Evolutionary conservation across 1,140 invertebrate species (phyloP).

Genomic region (Drosophila sproati): DNA sequence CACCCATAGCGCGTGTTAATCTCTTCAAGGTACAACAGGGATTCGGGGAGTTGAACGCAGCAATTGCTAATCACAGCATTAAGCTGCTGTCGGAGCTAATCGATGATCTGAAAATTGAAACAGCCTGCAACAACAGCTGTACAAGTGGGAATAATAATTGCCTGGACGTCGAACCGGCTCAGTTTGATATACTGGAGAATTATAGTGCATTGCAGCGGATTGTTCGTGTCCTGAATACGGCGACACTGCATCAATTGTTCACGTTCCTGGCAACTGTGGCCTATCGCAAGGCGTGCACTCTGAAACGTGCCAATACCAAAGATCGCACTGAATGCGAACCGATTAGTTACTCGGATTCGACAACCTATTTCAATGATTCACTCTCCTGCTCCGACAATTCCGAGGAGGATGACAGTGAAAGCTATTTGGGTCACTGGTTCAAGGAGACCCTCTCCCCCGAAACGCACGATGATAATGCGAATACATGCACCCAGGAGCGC

Average conservation of each 20-base stretch:
- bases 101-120: constrained; percentile 89
- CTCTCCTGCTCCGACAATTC: constrained; percentile 95
- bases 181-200: constrained; percentile 82
- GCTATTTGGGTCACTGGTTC: constrained; percentile 96
- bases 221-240: constrained; percentile 83
- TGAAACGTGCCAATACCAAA: constrained; percentile 90
- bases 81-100: constrained; percentile 88
- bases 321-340: constrained; percentile 91
- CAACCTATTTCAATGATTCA: constrained; percentile 96
- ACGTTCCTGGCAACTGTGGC: constrained; percentile 94
- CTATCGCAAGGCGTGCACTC: constrained; percentile 94
- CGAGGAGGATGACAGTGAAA: constrained; percentile 94
- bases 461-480: constrained; percentile 87
- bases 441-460: constrained; percentile 94
- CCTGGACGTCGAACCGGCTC: constrained; percentile 83
- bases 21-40: constrained; percentile 88
- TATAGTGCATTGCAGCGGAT: constrained; percentile 86
- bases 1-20: constrained; percentile 81
- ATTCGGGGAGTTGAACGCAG: constrained; percentile 92
- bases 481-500: constrained; percentile 84
- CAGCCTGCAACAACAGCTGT: constrained; percentile 85
- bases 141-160: constrained; percentile 76
- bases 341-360: constrained; percentile 94
- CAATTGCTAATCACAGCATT: constrained; percentile 90
- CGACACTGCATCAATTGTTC: constrained; percentile 90